Conservation (phyloP, 2,113 vertebrate species). For the Indri indri region DNA sequence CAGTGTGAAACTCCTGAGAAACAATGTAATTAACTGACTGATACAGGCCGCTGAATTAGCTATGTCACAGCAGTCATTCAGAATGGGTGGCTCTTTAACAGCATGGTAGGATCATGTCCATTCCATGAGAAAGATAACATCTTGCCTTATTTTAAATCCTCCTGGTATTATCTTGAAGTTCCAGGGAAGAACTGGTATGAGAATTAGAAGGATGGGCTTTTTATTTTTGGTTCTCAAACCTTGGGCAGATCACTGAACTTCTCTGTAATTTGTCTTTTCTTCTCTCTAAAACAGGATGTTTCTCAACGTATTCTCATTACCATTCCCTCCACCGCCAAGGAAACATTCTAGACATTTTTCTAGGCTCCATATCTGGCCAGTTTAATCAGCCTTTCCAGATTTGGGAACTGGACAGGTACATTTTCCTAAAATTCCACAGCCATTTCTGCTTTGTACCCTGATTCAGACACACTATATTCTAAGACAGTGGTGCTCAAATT, state of each 20-base stretch:
- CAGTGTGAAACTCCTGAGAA: neutral
- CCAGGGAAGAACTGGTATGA: neutral
- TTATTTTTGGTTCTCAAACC: neutral
- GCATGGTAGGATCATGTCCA: neutral
- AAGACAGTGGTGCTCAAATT: neutral
- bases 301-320: neutral
- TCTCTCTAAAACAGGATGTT: neutral
- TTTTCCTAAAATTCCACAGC: neutral
- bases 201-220: neutral
- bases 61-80: neutral
- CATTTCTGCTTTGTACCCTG: neutral
- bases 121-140: neutral
- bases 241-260: neutral
- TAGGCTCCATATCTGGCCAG: neutral
- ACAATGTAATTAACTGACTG: neutral
- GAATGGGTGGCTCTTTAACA: neutral
- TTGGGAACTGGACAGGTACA: neutral
- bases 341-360: neutral
- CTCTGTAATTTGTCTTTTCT: neutral
- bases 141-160: neutral
- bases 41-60: neutral
- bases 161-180: neutral
- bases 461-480: neutral
- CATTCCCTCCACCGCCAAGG: neutral
- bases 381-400: neutral